Conservation (phyloP, 2,888 invertebrate genomes). For the Aporophyla lueneburgensis region DNA sequence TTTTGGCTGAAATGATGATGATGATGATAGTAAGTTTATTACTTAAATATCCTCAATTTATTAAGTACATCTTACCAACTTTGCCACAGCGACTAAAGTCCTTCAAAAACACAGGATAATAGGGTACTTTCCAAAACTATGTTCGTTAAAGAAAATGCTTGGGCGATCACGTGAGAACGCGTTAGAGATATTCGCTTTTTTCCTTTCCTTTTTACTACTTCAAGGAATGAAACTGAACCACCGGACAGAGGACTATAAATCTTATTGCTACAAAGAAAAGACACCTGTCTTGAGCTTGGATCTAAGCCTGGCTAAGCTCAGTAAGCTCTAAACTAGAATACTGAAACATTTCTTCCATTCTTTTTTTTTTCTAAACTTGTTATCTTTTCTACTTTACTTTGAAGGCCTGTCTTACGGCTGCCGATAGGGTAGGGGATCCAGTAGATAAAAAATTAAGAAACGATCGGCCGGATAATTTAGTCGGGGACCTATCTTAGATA, state of each 20-base stretch:
- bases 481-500: too few species aligned
- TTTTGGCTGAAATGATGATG: too few species aligned
- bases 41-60: not conserved
- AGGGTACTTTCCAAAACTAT: not conserved
- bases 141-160: not conserved
- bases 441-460: not conserved
- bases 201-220: conserved; percentile 9
- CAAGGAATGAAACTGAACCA: conserved; percentile 18
- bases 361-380: conserved; percentile 8
- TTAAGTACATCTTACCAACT: not conserved
- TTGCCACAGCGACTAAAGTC: too few species aligned
- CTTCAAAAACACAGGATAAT: not conserved
- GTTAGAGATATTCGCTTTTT: not conserved
- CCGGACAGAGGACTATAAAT: conserved; percentile 35
- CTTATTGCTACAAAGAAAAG: conserved; percentile 32
- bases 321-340: conserved; percentile 38
- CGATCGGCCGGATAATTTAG: not conserved
- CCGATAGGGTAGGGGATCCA: not conserved
- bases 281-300: conserved; percentile 33
- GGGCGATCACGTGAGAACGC: not conserved
- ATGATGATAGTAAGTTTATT: not conserved
- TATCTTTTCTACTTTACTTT: conserved; percentile 10
- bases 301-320: conserved; percentile 35
- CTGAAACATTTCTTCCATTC: conserved; percentile 9
- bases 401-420: not conserved